Percentiles rank a stretch among this genome's conserved stretches.
phyloP scores from a whole-genome alignment of 1,140 invertebrate genomes.

The Caenorhabditis latens region DNA sequence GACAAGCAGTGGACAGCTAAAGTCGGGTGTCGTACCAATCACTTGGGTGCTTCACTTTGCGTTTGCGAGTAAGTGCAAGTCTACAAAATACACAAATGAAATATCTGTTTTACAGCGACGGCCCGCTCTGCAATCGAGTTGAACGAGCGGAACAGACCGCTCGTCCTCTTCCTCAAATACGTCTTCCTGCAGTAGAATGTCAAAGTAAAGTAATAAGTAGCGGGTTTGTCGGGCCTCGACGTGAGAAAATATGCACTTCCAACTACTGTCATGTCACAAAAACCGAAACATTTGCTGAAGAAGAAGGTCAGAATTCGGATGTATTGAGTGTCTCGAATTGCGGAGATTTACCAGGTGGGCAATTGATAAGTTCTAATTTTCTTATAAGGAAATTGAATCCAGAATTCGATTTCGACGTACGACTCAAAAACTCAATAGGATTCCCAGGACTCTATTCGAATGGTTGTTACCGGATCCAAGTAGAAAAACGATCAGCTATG shows the following conservation, averaged over 20 bases:
- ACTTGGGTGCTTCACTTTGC: slow-evolving; percentile 58
- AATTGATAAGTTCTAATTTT: not conserved
- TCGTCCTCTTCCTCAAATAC: slow-evolving; percentile 36
- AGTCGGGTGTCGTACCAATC: slow-evolving; percentile 59
- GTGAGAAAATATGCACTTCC: slow-evolving; percentile 58
- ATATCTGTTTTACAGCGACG: not conserved
- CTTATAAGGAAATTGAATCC: not conserved
- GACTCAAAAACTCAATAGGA: slow-evolving; percentile 55
- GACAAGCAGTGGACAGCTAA: slow-evolving; percentile 59
- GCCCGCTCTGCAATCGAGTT: slow-evolving; percentile 32
- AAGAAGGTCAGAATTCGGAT: slow-evolving; percentile 7
- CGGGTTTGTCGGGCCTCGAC: slow-evolving; percentile 51
- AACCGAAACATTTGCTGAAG: slow-evolving; percentile 52
- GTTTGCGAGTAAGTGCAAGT: slow-evolving; percentile 55
- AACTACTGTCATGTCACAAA: slow-evolving; percentile 59
- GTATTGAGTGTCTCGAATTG: slow-evolving; percentile 60
- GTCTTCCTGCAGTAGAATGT: slow-evolving; percentile 55
- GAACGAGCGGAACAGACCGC: slow-evolving; percentile 48
- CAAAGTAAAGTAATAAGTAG: slow-evolving; percentile 56
- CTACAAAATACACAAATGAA: not conserved
- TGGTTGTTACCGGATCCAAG: slow-evolving; percentile 57
- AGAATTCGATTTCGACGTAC: slow-evolving; percentile 61
- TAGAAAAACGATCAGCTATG: slow-evolving; percentile 22
- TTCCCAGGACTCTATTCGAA: slow-evolving; percentile 57
- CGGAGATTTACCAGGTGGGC: slow-evolving; percentile 39